Percentiles rank a stretch among this genome's conserved stretches.
phyloP scores from a whole-genome alignment of 2,797 vertebrate genomes.

The Rhabdophis nuchalis region DNA sequence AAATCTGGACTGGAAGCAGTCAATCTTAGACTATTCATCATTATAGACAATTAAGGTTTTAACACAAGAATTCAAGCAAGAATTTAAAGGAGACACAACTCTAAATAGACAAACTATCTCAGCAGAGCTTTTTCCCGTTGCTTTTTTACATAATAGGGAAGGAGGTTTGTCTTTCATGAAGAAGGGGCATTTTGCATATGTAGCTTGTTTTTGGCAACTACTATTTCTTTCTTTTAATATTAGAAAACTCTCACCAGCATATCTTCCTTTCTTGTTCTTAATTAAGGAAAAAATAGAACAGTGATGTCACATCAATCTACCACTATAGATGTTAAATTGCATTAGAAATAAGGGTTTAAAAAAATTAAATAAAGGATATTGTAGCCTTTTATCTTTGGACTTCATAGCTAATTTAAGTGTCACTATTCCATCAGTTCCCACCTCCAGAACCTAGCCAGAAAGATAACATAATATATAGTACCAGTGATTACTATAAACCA shows the following conservation, averaged over 20 bases:
- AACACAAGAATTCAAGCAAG: background rate
- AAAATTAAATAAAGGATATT: background rate
- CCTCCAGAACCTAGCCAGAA: background rate
- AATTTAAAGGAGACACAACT: background rate
- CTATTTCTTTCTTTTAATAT: background rate
- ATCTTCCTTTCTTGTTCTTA: background rate
- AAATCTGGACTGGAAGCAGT: background rate
- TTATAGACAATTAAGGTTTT: background rate
- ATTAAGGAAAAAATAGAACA: background rate
- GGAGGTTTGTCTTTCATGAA: background rate
- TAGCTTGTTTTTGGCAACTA: background rate
- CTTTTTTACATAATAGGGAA: background rate
- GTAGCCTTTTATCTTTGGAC: background rate
- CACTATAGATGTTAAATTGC: background rate
- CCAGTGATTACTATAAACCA: too few relatives aligned
- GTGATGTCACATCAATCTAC: background rate
- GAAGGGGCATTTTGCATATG: background rate
- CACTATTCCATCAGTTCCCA: background rate
- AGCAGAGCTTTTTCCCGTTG: background rate
- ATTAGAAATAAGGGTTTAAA: background rate
- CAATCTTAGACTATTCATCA: background rate
- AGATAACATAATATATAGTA: background rate
- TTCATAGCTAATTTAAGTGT: background rate
- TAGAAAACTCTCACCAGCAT: background rate
- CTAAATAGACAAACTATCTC: background rate